Evolutionary conservation across 2,888 invertebrate genomes (phyloP).

Genomic region (Lamproptera curius): DNA sequence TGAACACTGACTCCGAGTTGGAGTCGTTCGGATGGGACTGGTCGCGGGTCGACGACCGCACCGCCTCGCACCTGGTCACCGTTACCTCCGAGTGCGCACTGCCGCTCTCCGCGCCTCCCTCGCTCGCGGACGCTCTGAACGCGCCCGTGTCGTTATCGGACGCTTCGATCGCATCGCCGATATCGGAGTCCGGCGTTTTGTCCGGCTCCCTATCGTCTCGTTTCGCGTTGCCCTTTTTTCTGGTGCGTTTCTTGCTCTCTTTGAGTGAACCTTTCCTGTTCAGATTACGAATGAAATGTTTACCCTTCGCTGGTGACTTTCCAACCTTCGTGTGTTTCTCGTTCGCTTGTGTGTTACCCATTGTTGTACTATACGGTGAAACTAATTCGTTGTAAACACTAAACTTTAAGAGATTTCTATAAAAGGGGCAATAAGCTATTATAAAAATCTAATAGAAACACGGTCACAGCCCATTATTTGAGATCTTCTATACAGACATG

Average conservation of each 20-base stretch:
- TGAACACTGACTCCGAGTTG: conserved; percentile 86
- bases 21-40: conserved; percentile 68
- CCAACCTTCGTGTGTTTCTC: conserved; percentile 72
- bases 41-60: conserved; percentile 69
- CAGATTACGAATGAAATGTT: conserved; percentile 74
- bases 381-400: conserved; percentile 1
- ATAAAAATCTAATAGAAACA: conserved; percentile 28
- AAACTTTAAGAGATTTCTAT: conserved; percentile 3
- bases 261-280: conserved; percentile 63
- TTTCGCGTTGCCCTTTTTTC: conserved; percentile 61
- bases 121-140: conserved; percentile 50
- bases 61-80: conserved; percentile 61
- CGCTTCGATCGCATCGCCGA: conserved; percentile 62
- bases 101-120: conserved; percentile 47
- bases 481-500: conserved; percentile 14
- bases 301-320: conserved; percentile 77
- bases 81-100: conserved; percentile 66
- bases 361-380: conserved; percentile 31
- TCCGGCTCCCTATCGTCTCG: conserved; percentile 61
- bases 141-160: conserved; percentile 71
- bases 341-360: conserved; percentile 77
- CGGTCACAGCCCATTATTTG: conserved; percentile 47
- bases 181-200: conserved; percentile 73
- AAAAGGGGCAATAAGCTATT: conserved; percentile 5
- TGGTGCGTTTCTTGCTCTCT: conserved; percentile 63